These are phyloP conservation scores for Macrotis lagotis DNA, from an alignment of 2,113 vertebrate genomes.

Conservation along the genomic window DNA sequence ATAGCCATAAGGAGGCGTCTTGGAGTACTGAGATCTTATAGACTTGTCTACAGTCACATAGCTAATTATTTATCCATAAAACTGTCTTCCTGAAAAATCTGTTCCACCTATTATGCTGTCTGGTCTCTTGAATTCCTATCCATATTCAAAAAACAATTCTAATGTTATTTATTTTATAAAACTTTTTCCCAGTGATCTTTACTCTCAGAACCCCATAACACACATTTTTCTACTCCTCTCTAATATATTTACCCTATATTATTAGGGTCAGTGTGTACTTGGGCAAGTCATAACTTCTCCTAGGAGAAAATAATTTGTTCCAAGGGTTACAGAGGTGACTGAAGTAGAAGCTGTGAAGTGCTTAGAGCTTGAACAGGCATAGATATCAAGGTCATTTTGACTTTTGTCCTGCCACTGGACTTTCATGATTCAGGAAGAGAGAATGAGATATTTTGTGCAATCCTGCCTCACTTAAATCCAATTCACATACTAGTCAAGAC, in stretches of 20 bases:
- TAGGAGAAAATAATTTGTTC: background rate
- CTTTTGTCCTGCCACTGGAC: background rate
- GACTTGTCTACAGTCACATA: background rate
- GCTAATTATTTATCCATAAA: background rate
- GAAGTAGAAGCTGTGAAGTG: background rate
- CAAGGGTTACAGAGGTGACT: background rate
- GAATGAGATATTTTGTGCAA: background rate
- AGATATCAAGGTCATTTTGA: background rate
- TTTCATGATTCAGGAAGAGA: background rate
- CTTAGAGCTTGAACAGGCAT: background rate
- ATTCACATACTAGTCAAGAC: background rate
- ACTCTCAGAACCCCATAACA: background rate
- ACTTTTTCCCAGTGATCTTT: too few relatives aligned
- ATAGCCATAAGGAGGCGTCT: background rate
- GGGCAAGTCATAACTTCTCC: background rate
- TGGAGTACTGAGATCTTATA: background rate
- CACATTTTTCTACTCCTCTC: background rate
- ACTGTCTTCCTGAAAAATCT: background rate
- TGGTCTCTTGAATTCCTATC: background rate
- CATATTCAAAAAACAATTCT: background rate
- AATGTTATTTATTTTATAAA: background rate
- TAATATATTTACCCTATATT: background rate
- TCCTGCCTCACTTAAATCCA: background rate
- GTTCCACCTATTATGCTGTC: background rate
- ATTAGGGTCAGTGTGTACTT: background rate